These are phyloP conservation scores for Pangasius macronema DNA, from an alignment of 2,797 vertebrate species.

Conservation along the genomic window DNA sequence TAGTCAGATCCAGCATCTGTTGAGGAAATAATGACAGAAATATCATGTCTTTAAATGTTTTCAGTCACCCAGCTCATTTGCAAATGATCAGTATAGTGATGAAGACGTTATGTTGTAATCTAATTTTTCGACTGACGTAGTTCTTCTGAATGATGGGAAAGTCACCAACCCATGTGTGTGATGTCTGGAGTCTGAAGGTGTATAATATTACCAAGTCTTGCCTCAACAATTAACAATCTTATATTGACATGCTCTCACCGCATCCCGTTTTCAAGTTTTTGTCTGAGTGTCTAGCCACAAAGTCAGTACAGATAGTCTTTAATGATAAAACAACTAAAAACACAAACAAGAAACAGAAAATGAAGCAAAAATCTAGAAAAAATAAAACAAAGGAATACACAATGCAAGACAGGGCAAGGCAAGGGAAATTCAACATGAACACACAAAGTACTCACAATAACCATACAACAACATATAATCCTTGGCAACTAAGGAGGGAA, in stretches of 20 bases:
- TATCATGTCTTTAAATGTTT: not conserved
- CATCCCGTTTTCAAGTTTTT: not conserved
- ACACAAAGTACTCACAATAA: no score
- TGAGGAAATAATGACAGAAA: not conserved
- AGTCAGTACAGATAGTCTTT: no score
- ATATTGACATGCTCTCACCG: not conserved
- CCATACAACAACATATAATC: no score
- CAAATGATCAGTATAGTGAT: not conserved
- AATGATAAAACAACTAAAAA: no score
- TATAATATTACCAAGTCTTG: not conserved
- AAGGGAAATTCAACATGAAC: no score
- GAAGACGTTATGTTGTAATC: not conserved
- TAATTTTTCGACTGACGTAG: not conserved
- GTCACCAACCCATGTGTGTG: not conserved
- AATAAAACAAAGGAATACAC: no score
- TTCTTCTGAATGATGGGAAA: not conserved
- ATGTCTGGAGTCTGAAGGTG: not conserved
- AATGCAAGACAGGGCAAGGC: no score
- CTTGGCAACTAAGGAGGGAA: no score
- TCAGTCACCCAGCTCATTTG: not conserved
- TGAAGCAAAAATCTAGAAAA: no score
- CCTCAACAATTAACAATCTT: not conserved
- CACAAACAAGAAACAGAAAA: no score
- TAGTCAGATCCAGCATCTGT: constrained; percentile 72
- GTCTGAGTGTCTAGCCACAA: not conserved